Base-by-base conservation (phyloP, 2,888 invertebrate species). In the Acleris laterana region DNA sequence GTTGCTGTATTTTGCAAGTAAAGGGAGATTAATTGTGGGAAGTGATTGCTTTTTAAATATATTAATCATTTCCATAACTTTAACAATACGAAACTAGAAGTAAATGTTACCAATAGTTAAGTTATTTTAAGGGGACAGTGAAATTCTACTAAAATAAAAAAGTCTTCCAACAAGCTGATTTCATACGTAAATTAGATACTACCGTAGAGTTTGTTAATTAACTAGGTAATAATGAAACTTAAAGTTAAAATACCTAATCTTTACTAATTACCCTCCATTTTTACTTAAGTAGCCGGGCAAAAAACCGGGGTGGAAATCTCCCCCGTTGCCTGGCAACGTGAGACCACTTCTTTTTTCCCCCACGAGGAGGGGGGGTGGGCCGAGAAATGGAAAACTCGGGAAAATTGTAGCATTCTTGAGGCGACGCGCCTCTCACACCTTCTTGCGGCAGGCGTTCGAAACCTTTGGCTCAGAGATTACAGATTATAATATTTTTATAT, bases 381-480 rank as follows among this genome's bases (percentile, higher is more conserved):
- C 85, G 88, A 90, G 92, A 90, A 92, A 92, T 92, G 93, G 93
- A 93, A 93, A 93, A 93, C 93, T 93, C 93, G 86, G 89, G 92
- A 93, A 93, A 93, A 93, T 91, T 93, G 93, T 93, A 93, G 93
- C 93, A 93, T 93, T 93, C 93, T 92, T 93, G 92, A 93, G 93
- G 93, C 91, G 89, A 90, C 89, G 89, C 88, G 85, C 83, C 82
- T 86, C 92, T 90, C 90, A 89, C 92, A 92, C 92, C 93, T 92
- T 92, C 92, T 91, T 89, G 79, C 71, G 76, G 49, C 73, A 76
- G 89, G 74, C 74, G 78, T 76, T 46, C 55, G 1, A 59, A 87
- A 88, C 88, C 69, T 79, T 87, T 79, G 77, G 79, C 51, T n/a
- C 17, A 1, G 38, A 17, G 19, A 46, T 49, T 61, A n/a, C 49